Percentiles rank a stretch among this genome's conserved stretches.
These are phyloP conservation scores for Acanthosoma haemorrhoidale DNA, from an alignment of 2,888 invertebrate genomes.

Conservation along the genomic window DNA sequence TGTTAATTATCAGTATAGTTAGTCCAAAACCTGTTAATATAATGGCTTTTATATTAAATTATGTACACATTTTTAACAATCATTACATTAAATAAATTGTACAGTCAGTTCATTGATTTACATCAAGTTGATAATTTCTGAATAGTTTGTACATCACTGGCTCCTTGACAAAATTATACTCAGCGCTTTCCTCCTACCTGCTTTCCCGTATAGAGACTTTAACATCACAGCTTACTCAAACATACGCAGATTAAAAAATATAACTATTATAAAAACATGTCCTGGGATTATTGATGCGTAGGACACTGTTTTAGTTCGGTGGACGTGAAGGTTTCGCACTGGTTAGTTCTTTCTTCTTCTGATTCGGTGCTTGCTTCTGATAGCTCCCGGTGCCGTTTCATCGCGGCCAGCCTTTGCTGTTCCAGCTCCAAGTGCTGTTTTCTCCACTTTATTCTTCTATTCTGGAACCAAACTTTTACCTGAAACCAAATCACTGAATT, in stretches of 20 bases:
- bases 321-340: neutral
- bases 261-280: neutral
- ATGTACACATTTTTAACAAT: slow-evolving; percentile 5
- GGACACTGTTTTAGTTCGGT: neutral
- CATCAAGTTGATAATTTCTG: slow-evolving; percentile 1
- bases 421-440: slow-evolving; percentile 91
- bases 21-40: neutral
- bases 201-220: slow-evolving; percentile 7
- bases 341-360: slow-evolving; percentile 32
- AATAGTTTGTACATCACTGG: slow-evolving; percentile 8
- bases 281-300: neutral
- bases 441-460: slow-evolving; percentile 90
- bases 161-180: neutral
- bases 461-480: slow-evolving; percentile 91
- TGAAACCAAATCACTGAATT: slow-evolving; percentile 45
- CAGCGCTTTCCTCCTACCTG: neutral
- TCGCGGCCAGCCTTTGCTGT: slow-evolving; percentile 72
- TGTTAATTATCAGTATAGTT: neutral
- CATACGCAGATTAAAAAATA: neutral
- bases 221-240: slow-evolving; percentile 18
- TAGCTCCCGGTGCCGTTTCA: slow-evolving; percentile 47
- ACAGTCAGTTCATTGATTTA: slow-evolving; percentile 10
- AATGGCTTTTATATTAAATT: neutral
- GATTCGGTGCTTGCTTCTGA: slow-evolving; percentile 35
- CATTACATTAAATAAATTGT: neutral